These are phyloP conservation scores for Myotis yumanensis DNA, from an alignment of 2,113 vertebrate species.

Conservation along the genomic window DNA sequence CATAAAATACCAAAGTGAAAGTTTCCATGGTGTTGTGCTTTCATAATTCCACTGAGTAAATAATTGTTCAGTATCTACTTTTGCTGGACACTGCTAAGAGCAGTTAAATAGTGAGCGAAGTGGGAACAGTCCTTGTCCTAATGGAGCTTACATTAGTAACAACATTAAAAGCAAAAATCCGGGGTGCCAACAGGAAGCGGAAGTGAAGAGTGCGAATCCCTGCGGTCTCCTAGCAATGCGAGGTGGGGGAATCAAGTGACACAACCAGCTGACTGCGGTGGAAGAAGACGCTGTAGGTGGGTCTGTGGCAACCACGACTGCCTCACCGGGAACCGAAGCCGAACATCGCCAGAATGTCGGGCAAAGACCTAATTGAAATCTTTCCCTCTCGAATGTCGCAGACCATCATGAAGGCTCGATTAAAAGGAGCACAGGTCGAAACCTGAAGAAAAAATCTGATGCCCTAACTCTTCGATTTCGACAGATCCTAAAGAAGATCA, in stretches of 20 bases:
- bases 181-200: conserved; percentile 25
- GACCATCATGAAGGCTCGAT: conserved; percentile 99
- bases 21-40: neutral
- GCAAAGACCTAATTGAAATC: conserved; percentile 96
- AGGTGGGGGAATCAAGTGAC: conserved; percentile 39
- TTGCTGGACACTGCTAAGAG: neutral
- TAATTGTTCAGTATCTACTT: neutral
- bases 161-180: neutral
- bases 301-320: neutral
- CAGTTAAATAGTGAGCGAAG: neutral
- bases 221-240: conserved; percentile 44
- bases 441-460: conserved; percentile 98
- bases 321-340: neutral
- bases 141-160: neutral
- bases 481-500: conserved; percentile 98
- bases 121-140: neutral
- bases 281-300: neutral
- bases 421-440: conserved; percentile 98
- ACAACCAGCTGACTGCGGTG: conserved; percentile 47
- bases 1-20: neutral
- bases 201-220: neutral
- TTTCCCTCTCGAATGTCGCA: conserved; percentile 97
- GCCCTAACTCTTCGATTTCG: conserved; percentile 98
- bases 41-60: neutral
- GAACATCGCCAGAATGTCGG: conserved; percentile 87